These are phyloP conservation scores for Dryobates pubescens DNA, from an alignment of 2,797 vertebrate species.

Conservation along the genomic window DNA sequence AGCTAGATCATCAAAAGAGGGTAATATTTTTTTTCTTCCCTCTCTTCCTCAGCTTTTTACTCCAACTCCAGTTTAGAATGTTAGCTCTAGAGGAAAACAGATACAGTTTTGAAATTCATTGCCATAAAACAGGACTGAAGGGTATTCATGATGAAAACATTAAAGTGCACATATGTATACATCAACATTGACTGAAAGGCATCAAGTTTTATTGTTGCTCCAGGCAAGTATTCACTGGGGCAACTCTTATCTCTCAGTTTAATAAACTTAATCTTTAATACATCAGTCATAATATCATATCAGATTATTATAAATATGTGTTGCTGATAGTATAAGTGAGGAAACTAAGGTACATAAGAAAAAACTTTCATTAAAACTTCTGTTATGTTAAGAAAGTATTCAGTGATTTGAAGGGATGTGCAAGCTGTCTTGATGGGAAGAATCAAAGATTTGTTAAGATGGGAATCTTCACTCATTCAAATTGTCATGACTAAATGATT, in stretches of 20 bases:
- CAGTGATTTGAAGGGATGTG: background rate
- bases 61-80: background rate
- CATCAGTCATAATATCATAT: background rate
- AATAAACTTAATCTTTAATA: slow-evolving; percentile 34
- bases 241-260: slow-evolving; percentile 20
- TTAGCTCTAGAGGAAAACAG: background rate
- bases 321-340: background rate
- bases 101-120: background rate
- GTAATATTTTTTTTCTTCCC: background rate
- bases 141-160: slow-evolving; percentile 39
- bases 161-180: background rate
- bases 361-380: background rate
- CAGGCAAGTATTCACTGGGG: background rate
- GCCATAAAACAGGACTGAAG: background rate
- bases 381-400: background rate
- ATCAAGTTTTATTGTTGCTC: slow-evolving; percentile 7
- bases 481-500: background rate
- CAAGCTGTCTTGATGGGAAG: background rate
- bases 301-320: background rate
- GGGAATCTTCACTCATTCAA: background rate
- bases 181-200: slow-evolving; percentile 2
- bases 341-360: background rate
- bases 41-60: background rate
- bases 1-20: slow-evolving; percentile 4
- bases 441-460: background rate